Evolutionary conservation across 2,888 invertebrate species (phyloP).

Genomic region (Trisateles emortualis): DNA sequence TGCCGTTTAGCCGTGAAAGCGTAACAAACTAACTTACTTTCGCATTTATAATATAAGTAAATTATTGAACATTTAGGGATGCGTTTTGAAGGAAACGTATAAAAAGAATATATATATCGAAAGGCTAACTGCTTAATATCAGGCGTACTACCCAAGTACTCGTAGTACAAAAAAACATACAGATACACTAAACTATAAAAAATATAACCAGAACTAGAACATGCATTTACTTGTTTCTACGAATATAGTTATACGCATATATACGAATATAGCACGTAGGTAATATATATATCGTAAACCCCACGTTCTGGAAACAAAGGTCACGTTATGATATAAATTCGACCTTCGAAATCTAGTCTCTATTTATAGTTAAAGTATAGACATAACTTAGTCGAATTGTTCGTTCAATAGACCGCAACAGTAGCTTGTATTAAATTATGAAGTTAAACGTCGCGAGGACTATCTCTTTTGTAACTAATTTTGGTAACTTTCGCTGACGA

Average conservation of each 20-base stretch:
- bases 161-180: no score
- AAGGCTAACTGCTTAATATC: no score
- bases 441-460: constrained; percentile 39
- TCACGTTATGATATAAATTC: constrained; percentile 19
- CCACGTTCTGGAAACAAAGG: constrained; percentile 24
- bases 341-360: constrained; percentile 20
- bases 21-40: no score
- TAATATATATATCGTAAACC: constrained; percentile 12
- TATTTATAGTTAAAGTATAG: constrained; percentile 38
- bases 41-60: no score
- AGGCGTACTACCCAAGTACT: no score
- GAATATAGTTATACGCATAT: no score
- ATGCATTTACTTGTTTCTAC: not conserved
- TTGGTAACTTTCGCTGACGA: constrained; percentile 54
- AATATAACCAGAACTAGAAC: not conserved
- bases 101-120: no score
- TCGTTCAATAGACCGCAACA: constrained; percentile 36
- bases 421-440: constrained; percentile 48
- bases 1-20: no score
- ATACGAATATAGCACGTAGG: not conserved
- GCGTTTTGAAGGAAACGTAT: no score
- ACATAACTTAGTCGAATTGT: constrained; percentile 37
- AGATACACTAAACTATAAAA: no score
- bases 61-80: no score
- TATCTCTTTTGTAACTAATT: constrained; percentile 57